These are phyloP conservation scores for Rhynchopsitta pachyrhyncha DNA, from an alignment of 2,113 vertebrate genomes.

Conservation along the genomic window DNA sequence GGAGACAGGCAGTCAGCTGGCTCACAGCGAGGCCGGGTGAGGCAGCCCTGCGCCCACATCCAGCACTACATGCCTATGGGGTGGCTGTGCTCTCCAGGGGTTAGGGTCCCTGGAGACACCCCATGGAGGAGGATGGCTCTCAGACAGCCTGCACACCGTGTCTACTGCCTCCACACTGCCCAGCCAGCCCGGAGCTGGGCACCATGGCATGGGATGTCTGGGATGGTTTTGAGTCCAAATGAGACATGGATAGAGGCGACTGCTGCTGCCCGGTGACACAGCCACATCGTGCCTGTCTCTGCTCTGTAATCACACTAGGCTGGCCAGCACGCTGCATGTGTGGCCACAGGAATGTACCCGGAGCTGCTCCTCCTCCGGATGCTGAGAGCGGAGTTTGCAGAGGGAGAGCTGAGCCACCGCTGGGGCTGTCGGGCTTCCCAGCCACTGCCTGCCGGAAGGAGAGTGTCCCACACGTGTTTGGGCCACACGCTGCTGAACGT, in stretches of 20 bases:
- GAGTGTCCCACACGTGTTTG: not conserved
- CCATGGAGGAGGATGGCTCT: accelerated
- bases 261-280: not conserved
- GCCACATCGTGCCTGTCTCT: not conserved
- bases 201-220: accelerated
- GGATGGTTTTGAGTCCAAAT: not conserved
- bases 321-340: accelerated
- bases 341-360: not conserved
- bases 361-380: not conserved
- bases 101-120: accelerated
- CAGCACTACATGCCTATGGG: not conserved
- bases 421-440: not conserved
- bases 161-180: accelerated
- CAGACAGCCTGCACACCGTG: accelerated
- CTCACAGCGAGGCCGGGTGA: constrained; percentile 2
- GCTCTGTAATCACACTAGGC: not conserved
- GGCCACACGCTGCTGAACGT: not conserved
- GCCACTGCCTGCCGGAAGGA: not conserved
- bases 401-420: not conserved
- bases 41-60: not conserved
- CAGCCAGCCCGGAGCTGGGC: not conserved
- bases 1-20: constrained; percentile 67
- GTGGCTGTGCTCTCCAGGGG: not conserved
- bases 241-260: not conserved
- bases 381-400: not conserved